phyloP scores from a whole-genome alignment of 2,797 vertebrate species.

The Liasis olivaceus region DNA sequence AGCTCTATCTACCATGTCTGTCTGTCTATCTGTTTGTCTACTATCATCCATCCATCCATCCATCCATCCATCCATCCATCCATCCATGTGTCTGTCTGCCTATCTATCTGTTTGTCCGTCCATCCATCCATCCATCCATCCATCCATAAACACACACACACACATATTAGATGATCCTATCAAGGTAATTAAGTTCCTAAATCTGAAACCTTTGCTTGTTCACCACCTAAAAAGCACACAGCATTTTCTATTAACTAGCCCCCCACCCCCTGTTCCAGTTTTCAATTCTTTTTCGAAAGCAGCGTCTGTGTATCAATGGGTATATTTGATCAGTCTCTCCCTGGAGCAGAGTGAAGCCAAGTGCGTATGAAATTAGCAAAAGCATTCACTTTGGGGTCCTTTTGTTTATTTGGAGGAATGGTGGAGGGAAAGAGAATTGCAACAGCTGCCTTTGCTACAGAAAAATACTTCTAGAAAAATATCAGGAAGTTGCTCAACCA shows the following conservation, averaged over 20 bases:
- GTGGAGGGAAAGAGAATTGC: neutral
- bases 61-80: no score
- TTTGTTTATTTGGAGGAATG: conserved; percentile 3
- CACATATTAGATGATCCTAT: conserved; percentile 57
- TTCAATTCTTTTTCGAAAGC: neutral
- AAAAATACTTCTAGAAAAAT: conserved; percentile 35
- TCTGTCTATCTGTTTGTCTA: no score
- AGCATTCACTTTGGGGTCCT: conserved; percentile 61
- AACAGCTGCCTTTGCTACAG: conserved; percentile 8
- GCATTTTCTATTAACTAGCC: conserved; percentile 46
- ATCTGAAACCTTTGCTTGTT: conserved; percentile 51
- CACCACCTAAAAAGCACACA: conserved; percentile 23
- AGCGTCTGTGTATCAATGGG: neutral
- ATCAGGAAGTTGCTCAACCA: conserved; percentile 13
- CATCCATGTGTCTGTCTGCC: no score
- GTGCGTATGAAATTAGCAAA: conserved; percentile 63
- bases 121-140: neutral
- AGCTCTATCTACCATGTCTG: no score
- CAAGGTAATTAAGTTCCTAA: conserved; percentile 68
- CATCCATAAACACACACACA: neutral
- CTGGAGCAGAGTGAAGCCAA: conserved; percentile 51
- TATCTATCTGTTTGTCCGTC: no score
- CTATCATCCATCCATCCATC: no score
- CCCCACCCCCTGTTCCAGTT: no score
- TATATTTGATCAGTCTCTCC: conserved; percentile 51